Base-by-base conservation (phyloP, 2,888 invertebrate species). In the Drosophila quinaria region DNA sequence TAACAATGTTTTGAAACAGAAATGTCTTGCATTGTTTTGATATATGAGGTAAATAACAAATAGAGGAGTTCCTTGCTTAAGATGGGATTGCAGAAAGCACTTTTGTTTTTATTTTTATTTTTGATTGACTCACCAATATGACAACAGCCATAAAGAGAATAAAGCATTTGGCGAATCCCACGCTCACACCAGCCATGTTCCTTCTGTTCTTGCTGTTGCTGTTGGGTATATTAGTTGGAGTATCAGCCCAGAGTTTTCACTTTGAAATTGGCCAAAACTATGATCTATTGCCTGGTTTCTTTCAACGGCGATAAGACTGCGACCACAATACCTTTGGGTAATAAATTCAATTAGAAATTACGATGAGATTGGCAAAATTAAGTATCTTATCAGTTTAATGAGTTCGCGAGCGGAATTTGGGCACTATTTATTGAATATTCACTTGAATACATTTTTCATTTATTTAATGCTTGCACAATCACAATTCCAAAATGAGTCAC, bases 91-190 rank as follows among this genome's bases (percentile, higher is more conserved):
- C 13, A 10, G 22, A 13, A 44, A 13, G 5, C 6, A 49, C 9
- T 19, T n/a, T 2, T 25, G 25, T 25, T 25, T 25, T 25, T 6
- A 5, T 25, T 25, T 25, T 1, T 1, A 3, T 25, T 25, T 25
- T 29, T 5, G n/a, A 15, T 13, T 0, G 6, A 85, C 91, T 88
- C 75, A 92, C 92, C 89, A 92, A 63, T 78, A 91, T 90, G 13
- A 91, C 88, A 59, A 91, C 42, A 10, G 91, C 89, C 91, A 92
- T 92, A 69, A 91, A 92, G 37, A 91, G 75, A 63, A 92, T 91
- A 66, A 91, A 92, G 63, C 92, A 92, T 74, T 92, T 92, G 51
- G 91, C 91, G 59, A 91, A 92, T 29, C 84, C 90, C 59, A 86
- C 81, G 71, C 90, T 90, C 29, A 91, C 82, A 31, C 85, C 80